Evolutionary conservation across 1,140 invertebrate genomes (phyloP), one percentile per base, ranked within the genome.

Genomic region (Augochlora pura): DNA sequence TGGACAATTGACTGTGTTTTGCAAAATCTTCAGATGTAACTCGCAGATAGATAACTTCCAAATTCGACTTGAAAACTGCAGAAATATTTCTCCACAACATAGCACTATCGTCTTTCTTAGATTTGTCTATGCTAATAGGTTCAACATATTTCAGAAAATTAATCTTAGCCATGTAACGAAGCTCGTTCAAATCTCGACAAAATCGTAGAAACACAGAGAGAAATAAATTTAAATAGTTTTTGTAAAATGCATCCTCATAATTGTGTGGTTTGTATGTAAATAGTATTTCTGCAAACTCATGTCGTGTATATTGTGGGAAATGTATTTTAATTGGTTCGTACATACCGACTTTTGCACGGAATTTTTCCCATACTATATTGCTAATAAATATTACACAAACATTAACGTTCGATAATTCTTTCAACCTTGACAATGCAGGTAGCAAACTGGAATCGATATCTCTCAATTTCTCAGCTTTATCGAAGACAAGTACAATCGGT

Each of bases 241-340:
- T 93, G 88, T 97, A 98, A 86, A 98, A 95, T 16, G 66, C 81
- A 16, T 89, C 83, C 0, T 87, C 83, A 39, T 93, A 93, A 60
- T 94, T 88, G 8, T 80, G 54, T 60, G 90, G 87, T 65, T 85
- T 91, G 18, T 87, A 82, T 4, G 94, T 88, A 62, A 94, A 93
- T 85, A 98, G 94, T 80, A 98, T 97, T 87, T 96, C 93, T n/a
- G 94, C 89, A 0, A 97, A 91, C 89, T 98, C 96, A 16, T 96
- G 95, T 93, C 95, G 96, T 21, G 93, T 96, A 88, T 98, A 98
- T 85, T 98, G 97, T 0, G 96, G 94, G 91, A 98, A 97, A 89
- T 96, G 94, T 18, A 98, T 86, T 76, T 95, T 95, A 39, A 97
- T 94, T 0, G 97, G 96, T 80, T 97, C 96, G n/a, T 93, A 91